Percentiles rank a stretch among this genome's conserved stretches.
Conservation (phyloP, 1,140 invertebrate genomes). For the Eciton burchellii region DNA sequence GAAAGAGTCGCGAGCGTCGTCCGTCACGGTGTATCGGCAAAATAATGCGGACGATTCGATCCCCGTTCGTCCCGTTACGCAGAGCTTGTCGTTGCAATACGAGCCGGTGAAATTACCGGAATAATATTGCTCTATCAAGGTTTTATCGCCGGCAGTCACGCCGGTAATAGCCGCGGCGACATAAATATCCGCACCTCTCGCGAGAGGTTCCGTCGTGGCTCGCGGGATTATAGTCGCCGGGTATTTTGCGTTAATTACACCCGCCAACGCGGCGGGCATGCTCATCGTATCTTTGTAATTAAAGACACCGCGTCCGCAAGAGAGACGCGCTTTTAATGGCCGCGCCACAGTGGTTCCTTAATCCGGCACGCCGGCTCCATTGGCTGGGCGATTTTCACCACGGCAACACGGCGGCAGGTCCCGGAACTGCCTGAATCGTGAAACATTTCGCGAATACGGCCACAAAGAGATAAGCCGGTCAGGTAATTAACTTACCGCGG, state of each 20-base stretch:
- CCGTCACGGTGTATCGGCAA: background rate
- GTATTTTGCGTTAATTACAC: constrained; percentile 52
- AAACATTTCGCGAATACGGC: constrained; percentile 12
- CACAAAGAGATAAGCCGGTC: constrained; percentile 5
- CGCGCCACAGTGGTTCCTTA: constrained; percentile 6
- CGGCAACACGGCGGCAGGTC: background rate
- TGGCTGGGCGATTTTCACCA: background rate
- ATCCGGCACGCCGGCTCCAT: constrained; percentile 12
- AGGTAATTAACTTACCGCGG: constrained; percentile 33
- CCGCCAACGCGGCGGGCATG: constrained; percentile 1
- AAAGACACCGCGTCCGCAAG: constrained; percentile 21
- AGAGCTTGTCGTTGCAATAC: background rate
- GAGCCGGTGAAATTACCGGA: constrained; percentile 30
- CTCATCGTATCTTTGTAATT: constrained; percentile 55
- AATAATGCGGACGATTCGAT: background rate
- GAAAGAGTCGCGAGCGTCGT: background rate
- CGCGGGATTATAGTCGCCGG: constrained; percentile 24
- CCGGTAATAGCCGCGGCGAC: background rate
- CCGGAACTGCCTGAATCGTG: background rate
- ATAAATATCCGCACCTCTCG: constrained; percentile 31
- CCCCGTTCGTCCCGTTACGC: too few relatives aligned
- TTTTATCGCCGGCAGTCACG: constrained; percentile 48
- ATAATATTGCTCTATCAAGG: constrained; percentile 48
- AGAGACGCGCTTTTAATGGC: constrained; percentile 35
- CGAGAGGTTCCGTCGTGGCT: constrained; percentile 13